phyloP scores from a whole-genome alignment of 2,888 invertebrate species.

The Acleris literana region DNA sequence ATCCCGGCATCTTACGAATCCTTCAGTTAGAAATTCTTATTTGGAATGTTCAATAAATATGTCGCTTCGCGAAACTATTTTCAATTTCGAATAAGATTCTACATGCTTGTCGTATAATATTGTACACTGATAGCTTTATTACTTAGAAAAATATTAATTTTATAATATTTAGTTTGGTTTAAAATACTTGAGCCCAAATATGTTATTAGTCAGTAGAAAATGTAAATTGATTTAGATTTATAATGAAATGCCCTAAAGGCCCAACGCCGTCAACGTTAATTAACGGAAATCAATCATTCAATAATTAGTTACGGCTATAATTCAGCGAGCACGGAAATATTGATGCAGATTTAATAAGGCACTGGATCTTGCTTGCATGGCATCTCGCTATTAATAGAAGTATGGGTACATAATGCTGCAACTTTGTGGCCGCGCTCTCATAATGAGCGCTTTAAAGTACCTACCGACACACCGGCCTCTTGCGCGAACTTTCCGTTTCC shows the following conservation, averaged over 20 bases:
- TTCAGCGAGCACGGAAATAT: background rate
- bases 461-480: constrained; percentile 15
- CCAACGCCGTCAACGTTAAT: constrained; percentile 27
- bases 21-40: constrained; percentile 1
- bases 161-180: no score
- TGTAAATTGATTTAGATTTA: constrained; percentile 23
- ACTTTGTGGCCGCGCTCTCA: constrained; percentile 9
- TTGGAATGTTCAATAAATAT: constrained; percentile 11
- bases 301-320: constrained; percentile 14
- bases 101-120: background rate
- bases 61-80: background rate
- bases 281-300: constrained; percentile 28
- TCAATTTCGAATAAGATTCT: background rate
- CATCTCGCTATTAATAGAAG: constrained; percentile 6
- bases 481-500: constrained; percentile 14
- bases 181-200: no score
- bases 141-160: no score
- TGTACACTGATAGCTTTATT: no score
- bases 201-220: background rate
- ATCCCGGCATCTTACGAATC: constrained; percentile 15
- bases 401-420: constrained; percentile 7
- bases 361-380: constrained; percentile 1
- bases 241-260: constrained; percentile 7
- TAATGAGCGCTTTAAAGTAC: constrained; percentile 25
- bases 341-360: constrained; percentile 9